phyloP scores from a whole-genome alignment of 2,888 invertebrate species.

The Euproctis similis region DNA sequence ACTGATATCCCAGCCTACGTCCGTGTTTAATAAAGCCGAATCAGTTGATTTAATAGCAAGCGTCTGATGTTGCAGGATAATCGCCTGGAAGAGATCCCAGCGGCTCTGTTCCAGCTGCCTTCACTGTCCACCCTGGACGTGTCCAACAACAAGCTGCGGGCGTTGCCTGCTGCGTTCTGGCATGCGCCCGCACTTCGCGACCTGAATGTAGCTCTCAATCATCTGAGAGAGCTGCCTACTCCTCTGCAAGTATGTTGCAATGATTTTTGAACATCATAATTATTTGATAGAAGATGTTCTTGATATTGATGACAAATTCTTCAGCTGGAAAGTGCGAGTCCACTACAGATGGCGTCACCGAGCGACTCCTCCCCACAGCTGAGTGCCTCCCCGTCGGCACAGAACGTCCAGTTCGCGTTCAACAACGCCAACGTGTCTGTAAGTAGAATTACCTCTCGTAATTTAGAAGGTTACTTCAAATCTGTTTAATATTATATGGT shows the following conservation, averaged over 20 bases:
- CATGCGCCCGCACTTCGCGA: constrained; percentile 89
- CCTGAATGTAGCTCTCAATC: constrained; percentile 91
- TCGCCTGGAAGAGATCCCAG: constrained; percentile 87
- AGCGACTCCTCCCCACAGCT: constrained; percentile 32
- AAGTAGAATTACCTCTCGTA: no score
- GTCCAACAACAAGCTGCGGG: constrained; percentile 94
- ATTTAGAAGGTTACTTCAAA: no score
- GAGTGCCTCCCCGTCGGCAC: constrained; percentile 37
- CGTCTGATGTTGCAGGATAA: constrained; percentile 84
- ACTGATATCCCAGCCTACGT: no score
- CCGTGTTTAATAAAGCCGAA: no score
- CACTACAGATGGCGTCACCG: constrained; percentile 25
- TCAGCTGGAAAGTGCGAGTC: constrained; percentile 12
- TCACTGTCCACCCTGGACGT: constrained; percentile 88
- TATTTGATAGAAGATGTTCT: no score
- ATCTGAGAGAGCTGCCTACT: constrained; percentile 82
- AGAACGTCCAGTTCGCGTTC: constrained; percentile 23
- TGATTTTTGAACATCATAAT: no score
- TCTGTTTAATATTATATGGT: no score
- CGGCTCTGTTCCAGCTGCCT: constrained; percentile 87
- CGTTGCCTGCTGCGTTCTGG: constrained; percentile 91
- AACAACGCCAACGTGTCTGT: constrained; percentile 11
- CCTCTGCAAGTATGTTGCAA: constrained; percentile 26
- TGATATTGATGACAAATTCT: no score
- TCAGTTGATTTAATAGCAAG: no score